These are phyloP conservation scores for Cantharis rufa DNA, from an alignment of 2,888 invertebrate species.

Conservation along the genomic window DNA sequence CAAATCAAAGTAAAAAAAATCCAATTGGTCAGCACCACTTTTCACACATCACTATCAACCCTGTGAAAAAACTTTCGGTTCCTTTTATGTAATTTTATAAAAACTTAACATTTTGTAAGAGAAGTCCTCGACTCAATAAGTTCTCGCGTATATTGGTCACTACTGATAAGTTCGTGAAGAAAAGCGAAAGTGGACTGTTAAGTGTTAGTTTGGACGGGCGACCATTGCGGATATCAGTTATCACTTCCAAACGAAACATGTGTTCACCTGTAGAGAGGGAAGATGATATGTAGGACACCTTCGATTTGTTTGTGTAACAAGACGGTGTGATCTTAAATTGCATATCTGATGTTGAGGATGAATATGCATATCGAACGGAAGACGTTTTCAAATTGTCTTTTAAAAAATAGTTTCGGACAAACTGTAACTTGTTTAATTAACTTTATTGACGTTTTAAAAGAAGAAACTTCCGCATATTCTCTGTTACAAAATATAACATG, in stretches of 20 bases:
- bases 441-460: background rate
- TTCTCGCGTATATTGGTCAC: background rate
- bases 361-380: slow-evolving; percentile 6
- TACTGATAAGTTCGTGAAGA: slow-evolving; percentile 5
- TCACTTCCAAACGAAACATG: slow-evolving; percentile 20
- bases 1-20: background rate
- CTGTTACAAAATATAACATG: slow-evolving; percentile 2
- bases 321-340: background rate
- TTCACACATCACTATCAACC: background rate
- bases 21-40: background rate
- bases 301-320: slow-evolving; percentile 12
- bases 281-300: slow-evolving; percentile 23
- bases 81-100: background rate
- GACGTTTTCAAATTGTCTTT: background rate
- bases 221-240: slow-evolving; percentile 23
- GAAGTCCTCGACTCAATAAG: background rate
- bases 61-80: background rate
- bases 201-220: slow-evolving; percentile 5
- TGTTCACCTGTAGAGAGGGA: slow-evolving; percentile 26
- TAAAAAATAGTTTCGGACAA: background rate
- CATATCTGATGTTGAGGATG: background rate
- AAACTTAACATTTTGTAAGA: background rate
- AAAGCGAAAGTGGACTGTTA: slow-evolving; percentile 22
- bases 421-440: background rate
- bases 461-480: background rate